Base-by-base conservation (phyloP, 2,113 vertebrate genomes). In the Silurus glanis region DNA sequence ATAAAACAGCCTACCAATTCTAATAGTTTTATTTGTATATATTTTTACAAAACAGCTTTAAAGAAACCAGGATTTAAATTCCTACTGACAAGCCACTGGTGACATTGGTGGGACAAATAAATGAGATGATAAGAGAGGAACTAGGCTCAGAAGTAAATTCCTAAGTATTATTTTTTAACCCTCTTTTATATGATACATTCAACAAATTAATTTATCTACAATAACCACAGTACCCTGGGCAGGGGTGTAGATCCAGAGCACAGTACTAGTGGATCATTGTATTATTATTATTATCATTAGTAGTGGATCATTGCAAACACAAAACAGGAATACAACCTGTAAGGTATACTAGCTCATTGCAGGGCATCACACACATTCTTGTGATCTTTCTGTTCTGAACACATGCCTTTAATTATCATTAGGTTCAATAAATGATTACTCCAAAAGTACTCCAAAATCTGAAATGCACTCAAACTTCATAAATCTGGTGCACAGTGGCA, bases 381-480 rank as follows among this genome's bases (percentile, higher is more conserved):
- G 45, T 2, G 9, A 51, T 13, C 49, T 55, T 53, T 53, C 23
- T n/a, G 51, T 76, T 76, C 23, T n/a, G 2, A 75, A 51, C 25
- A 6, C n/a, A 51, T 16, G 21, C 6, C n/a, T 78, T 78, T 75
- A 21, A 53, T 9, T 51, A 12, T n/a, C 9, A 75, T 75, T 49
- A 51, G 51, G 4, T n/a, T 53, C 0, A 78, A 55, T 13, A 51
- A 78, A 19, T 37, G 10, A 69, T 53, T 16, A 51, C 13, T 16
- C 23, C 14, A 82, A 83, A 25, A 14, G 28, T 8, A 83, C n/a
- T 37, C 37, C 37, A 37, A 37, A 23, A 59, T 5, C 47, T 59
- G 4, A 83, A 72, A 83, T 83, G 53, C 10, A 59, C 66, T 9
- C n/a, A 84, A 61, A 49, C 9, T 49, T 61, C 23, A 75, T 62